Evolutionary conservation across 2,113 vertebrate genomes (phyloP), one percentile per base, ranked within the genome.

Genomic region (Sigmodon hispidus): DNA sequence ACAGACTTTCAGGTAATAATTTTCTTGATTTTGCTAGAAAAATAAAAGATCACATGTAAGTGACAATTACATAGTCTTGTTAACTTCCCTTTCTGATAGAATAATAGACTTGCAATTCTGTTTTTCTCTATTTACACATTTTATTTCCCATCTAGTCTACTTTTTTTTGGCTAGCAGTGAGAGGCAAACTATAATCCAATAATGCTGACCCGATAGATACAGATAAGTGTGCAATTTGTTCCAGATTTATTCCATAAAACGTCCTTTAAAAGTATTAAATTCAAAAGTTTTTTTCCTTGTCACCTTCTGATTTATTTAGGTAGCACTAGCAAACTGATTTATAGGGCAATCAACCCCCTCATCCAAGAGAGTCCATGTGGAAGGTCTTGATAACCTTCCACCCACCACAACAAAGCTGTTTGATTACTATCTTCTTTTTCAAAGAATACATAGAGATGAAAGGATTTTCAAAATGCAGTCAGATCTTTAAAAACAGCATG

Each of bases 211-310:
- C 70, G 81, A 96, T 89, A 65, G 65, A 88, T 90, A 86, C 81
- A 96, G 96, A 96, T 96, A 97, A 96, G 45, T 92, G 50, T 22
- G 40, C 50, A 91, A 80, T 94, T 95, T 94, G 91, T 97, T 96
- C 81, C 93, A 97, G 70, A 95, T 85, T 96, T 85, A 87, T 90
- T 88, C 65, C 89, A 90, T 86, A 83, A 95, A 92, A 90, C 84
- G 69, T 57, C 67, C 91, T 96, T 95, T 88, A 67, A 96, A 90
- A 95, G 75, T 76, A 96, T 94, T 94, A 67, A 94, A 92, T 81
- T 80, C 29, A 86, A 43, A 93, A 93, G 17, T 89, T 63, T 80
- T 87, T 95, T 94, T 86, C 65, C 81, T 89, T 79, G 22, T 81
- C 36, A 16, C 36, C 70, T 93, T 94, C 65, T 96, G 70, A 96